Evolutionary conservation across 2,888 invertebrate genomes (phyloP), one percentile per base, ranked within the genome.

Genomic region (Pterobdella sp.): DNA sequence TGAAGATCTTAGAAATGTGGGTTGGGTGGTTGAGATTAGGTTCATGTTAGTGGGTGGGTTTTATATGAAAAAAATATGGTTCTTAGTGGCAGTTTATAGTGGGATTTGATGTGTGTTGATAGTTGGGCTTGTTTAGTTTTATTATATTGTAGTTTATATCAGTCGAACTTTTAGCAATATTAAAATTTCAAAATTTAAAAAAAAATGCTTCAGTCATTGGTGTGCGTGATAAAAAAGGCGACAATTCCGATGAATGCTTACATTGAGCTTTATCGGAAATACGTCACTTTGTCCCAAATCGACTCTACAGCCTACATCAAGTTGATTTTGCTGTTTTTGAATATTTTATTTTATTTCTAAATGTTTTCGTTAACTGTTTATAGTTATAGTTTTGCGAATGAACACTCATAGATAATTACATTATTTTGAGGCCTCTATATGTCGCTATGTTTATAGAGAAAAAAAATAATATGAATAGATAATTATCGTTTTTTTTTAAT

Each of bases 191-290:
- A n/a, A n/a, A n/a, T n/a, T n/a, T n/a, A n/a, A n/a, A n/a, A n/a
- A n/a, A n/a, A n/a, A n/a, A n/a, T n/a, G n/a, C n/a, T n/a, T n/a
- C 60, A 56, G 60, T 88, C 0, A 82, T 91, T n/a, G 79, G 87
- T 22, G 80, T 79, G 0, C 14, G 89, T 89, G 18, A 90, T 91
- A 78, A 82, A 85, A 1, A 87, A 88, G 76, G 86, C 90, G 0
- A 83, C 89, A 0, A 88, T 92, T 67, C 92, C 92, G 0, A 84
- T 93, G 34, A 85, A 85, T 75, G 90, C 91, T 0, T 93, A 93
- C 80, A 88, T 89, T 49, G 85, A 84, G 0, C 88, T 89, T 80
- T 93, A 88, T 80, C 85, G 87, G 22, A 85, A 86, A 75, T 88
- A 89, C 81, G 82, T 85, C 14, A 87, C 88, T 0, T 86, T 91